These are phyloP conservation scores for Alligator mississippiensis DNA, from an alignment of 2,113 vertebrate genomes.

Conservation along the genomic window DNA sequence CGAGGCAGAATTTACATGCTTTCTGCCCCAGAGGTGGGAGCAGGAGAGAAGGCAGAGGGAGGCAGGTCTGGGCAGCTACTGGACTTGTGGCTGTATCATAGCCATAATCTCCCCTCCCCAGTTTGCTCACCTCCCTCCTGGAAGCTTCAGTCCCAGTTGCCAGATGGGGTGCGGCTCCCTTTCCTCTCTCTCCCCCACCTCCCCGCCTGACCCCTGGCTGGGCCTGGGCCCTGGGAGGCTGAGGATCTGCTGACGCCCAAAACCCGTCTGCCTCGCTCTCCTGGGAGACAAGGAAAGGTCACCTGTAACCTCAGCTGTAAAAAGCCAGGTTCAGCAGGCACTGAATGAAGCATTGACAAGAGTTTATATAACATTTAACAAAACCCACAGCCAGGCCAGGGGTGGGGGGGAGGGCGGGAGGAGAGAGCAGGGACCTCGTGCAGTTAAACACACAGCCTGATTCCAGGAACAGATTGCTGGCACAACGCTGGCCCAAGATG, in stretches of 20 bases:
- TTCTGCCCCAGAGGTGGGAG: background rate
- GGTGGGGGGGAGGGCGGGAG: background rate
- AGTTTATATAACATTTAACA: background rate
- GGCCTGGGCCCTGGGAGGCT: background rate
- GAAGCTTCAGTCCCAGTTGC: background rate
- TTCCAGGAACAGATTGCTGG: background rate
- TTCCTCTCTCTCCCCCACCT: background rate
- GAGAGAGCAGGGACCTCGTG: background rate
- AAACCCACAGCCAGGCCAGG: background rate
- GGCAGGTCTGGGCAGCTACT: background rate
- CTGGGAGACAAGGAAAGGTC: background rate
- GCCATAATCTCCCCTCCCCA: background rate
- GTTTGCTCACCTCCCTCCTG: background rate
- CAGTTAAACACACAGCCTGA: background rate
- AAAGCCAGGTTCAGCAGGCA: background rate
- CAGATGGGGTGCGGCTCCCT: background rate
- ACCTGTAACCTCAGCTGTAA: background rate
- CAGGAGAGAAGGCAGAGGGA: background rate
- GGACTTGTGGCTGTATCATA: background rate
- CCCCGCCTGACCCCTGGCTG: background rate
- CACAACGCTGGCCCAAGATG: background rate
- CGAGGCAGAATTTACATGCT: background rate
- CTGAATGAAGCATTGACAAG: background rate
- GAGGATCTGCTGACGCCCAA: background rate
- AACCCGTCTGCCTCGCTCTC: background rate